These are phyloP conservation scores for Pachypanchax playfairii DNA, from an alignment of 2,113 vertebrate genomes.

Conservation along the genomic window DNA sequence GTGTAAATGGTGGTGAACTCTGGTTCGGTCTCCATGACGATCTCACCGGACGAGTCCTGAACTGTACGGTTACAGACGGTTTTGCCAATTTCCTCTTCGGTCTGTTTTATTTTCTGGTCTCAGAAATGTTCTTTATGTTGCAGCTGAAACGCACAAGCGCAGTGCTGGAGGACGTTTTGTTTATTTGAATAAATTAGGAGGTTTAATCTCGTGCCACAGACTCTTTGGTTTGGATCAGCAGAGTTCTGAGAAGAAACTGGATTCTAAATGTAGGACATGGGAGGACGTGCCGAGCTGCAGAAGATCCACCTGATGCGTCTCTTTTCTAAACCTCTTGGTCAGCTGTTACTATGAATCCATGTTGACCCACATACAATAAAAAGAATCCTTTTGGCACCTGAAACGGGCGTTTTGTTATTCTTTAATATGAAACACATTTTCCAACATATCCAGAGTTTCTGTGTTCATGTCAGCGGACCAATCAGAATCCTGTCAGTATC, in stretches of 20 bases:
- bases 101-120: constrained; percentile 41
- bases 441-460: too few relatives aligned
- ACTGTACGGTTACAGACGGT: not conserved
- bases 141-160: constrained; percentile 68
- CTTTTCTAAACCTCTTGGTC: constrained; percentile 1
- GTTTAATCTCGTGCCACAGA: constrained; percentile 28
- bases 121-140: constrained; percentile 44
- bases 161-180: constrained; percentile 35
- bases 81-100: constrained; percentile 42
- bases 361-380: not conserved
- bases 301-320: not conserved
- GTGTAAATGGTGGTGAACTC: constrained; percentile 22
- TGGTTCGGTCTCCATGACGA: constrained; percentile 1
- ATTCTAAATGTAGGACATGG: not conserved
- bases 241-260: not conserved
- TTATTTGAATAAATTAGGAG: constrained; percentile 69
- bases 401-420: not conserved
- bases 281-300: not conserved
- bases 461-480: too few relatives aligned
- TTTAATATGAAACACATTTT: too few relatives aligned
- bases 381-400: not conserved
- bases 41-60: constrained; percentile 13
- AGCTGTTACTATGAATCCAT: not conserved
- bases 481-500: too few relatives aligned
- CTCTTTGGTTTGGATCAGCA: constrained; percentile 16